Evolutionary conservation across 2,797 vertebrate genomes (phyloP), one percentile per base, ranked within the genome.

Genomic region (Ibycter americanus): DNA sequence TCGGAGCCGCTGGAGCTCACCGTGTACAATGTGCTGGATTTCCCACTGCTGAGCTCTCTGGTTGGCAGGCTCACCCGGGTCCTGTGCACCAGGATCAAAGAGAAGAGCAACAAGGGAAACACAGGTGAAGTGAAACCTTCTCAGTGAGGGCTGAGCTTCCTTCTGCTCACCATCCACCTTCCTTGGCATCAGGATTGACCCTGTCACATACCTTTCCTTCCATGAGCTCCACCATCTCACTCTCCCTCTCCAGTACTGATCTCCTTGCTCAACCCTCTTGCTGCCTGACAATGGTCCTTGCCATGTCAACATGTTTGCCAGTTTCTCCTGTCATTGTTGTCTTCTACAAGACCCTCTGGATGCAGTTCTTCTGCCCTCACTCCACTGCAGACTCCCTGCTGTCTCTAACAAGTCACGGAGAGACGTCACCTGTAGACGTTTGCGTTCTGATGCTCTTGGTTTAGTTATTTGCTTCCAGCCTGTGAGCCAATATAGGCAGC

Each of bases 1-100:
- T 99, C 99, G 0, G 98, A 98, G 65, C 99, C 99, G 0, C 97
- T 99, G 91, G 99, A 99, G 83, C 96, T 99, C 77, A 99, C 99
- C 0, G 98, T 99, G 9, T 99, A 99, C 98, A 99, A 98, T 0
- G 99, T 99, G 59, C 98, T 99, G 58, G 99, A 99, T 97, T 99
- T 99, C 95, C 99, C 99, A 2, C 98, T 99, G 97, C 99, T 99
- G 89, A 95, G 98, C 97, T 98, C 98, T 22, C 98, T 99, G 96
- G 98, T 99, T 21, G 90, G 98, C 29, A 98, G 98, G 11, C 98
- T 99, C 84, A 99, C 98, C 15, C 98, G 97, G 86, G 99, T 99
- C 74, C 95, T 99, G 79, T 99, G 99, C 90, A 96, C 98, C 81
- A 98, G 98, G 90, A 98, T 99, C 83, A 98, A 98, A 93, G 98